Evolutionary conservation across 2,113 vertebrate species (phyloP), one percentile per base, ranked within the genome.

Genomic region (Bettongia penicillata): DNA sequence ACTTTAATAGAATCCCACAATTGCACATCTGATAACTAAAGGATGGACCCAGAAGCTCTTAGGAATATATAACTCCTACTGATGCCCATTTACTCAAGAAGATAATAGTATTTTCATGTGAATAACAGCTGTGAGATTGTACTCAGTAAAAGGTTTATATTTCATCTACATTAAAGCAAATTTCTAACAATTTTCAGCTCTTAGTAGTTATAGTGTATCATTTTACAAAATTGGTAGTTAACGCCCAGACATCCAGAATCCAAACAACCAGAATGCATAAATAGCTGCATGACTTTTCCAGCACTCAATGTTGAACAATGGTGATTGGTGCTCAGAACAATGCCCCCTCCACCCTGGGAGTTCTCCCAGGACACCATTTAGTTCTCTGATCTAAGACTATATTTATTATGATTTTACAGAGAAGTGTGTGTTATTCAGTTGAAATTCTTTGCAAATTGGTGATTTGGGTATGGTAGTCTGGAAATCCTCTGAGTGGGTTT

Each of bases 161-260:
- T 92, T 94, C 61, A 92, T 93, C 49, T 47, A 84, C 91, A 53
- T 91, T 90, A 93, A 89, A 43, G 84, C 68, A 92, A 91, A 77
- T 61, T 94, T 89, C 61, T 47, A 24, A 90, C 47, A 48, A 51
- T 94, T 93, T 95, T 37, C 1, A 91, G 61, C 84, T 96, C 93
- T 94, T 93, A 57, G 91, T 61, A 49, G 48, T 61, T 94, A 55
- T n/a, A 61, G 50, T 55, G 84, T 89, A 48, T 95, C 94, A 94
- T 94, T 95, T 97, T 95, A 93, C 92, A 90, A 93, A 95, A 93
- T 97, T 91, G 19, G 25, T 25, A 68, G 10, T 10, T 1, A 92
- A 2, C 19, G 37, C 51, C 53, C 14, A 89, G 89, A 84, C 94
- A 95, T 91, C 89, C 55, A 0, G 9, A 93, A 89, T 68, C 28